phyloP scores from a whole-genome alignment of 2,113 vertebrate genomes.

The Chiloscyllium plagiosum region DNA sequence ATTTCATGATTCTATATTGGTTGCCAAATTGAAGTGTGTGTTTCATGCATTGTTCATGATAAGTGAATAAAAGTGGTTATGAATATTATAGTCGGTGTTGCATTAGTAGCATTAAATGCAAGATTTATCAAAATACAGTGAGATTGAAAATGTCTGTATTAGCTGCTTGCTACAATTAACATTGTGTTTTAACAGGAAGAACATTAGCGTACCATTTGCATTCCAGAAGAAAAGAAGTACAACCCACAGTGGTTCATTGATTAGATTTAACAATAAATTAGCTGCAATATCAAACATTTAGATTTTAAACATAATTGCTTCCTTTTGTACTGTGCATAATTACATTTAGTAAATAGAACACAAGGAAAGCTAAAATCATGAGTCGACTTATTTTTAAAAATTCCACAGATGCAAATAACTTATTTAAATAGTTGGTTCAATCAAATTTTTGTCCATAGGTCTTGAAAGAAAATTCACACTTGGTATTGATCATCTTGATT shows the following conservation, averaged over 20 bases:
- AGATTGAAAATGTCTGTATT: not conserved
- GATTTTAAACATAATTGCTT: slow-evolving; percentile 72
- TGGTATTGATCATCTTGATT: not conserved
- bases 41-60: not conserved
- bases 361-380: slow-evolving; percentile 55
- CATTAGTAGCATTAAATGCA: slow-evolving; percentile 20
- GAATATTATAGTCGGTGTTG: not conserved
- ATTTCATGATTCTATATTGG: not conserved
- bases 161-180: not conserved
- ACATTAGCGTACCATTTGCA: not conserved
- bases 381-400: not conserved
- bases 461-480: not conserved
- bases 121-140: slow-evolving; percentile 18
- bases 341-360: slow-evolving; percentile 64
- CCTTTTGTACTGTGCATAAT: slow-evolving; percentile 64
- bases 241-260: slow-evolving; percentile 61
- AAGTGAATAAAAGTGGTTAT: not conserved
- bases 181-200: no score
- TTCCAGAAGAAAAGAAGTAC: slow-evolving; percentile 50
- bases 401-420: not conserved
- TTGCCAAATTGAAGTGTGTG: not conserved
- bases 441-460: not conserved
- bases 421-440: not conserved
- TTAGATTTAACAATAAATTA: slow-evolving; percentile 69
- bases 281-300: slow-evolving; percentile 59